A percentile compares a stretch with the other conserved stretches of the same genome.
Evolutionary conservation across 1,140 invertebrate species (phyloP).

Genomic region (Eurosta solidaginis): DNA sequence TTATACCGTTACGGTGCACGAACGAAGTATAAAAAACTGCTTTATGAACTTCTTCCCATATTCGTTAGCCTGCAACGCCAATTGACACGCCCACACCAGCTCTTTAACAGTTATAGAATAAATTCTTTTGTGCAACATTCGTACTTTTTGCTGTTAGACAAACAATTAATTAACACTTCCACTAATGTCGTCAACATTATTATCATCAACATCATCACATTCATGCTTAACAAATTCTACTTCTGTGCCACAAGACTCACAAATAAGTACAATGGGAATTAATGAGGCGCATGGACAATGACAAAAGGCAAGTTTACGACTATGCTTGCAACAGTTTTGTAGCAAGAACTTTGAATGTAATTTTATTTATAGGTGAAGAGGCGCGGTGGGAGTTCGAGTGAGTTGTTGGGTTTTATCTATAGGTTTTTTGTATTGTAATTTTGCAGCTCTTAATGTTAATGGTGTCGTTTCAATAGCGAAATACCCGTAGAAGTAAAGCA

Average conservation of each 20-base stretch:
- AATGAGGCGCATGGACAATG: slow-evolving; percentile 24
- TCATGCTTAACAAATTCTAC: neutral
- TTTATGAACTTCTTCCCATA: neutral
- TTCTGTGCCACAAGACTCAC: neutral
- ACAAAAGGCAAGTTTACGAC: neutral
- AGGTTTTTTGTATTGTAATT: no score
- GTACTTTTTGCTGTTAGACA: neutral
- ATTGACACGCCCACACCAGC: neutral
- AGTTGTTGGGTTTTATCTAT: neutral
- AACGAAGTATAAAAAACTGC: neutral
- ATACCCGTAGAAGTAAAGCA: no score
- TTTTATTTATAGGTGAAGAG: neutral
- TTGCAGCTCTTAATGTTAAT: no score
- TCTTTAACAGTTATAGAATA: neutral
- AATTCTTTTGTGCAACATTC: neutral
- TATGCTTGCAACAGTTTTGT: neutral
- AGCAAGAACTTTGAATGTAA: neutral
- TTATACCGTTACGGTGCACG: no score
- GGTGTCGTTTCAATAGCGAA: no score
- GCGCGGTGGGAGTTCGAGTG: neutral
- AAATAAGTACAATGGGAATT: slow-evolving; percentile 7
- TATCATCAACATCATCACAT: slow-evolving; percentile 13
- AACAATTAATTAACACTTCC: slow-evolving; percentile 30
- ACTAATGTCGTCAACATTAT: slow-evolving; percentile 7
- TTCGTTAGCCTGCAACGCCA: neutral